These are phyloP conservation scores for Myotis pilosus DNA, from an alignment of 2,797 vertebrate genomes.

Conservation along the genomic window DNA sequence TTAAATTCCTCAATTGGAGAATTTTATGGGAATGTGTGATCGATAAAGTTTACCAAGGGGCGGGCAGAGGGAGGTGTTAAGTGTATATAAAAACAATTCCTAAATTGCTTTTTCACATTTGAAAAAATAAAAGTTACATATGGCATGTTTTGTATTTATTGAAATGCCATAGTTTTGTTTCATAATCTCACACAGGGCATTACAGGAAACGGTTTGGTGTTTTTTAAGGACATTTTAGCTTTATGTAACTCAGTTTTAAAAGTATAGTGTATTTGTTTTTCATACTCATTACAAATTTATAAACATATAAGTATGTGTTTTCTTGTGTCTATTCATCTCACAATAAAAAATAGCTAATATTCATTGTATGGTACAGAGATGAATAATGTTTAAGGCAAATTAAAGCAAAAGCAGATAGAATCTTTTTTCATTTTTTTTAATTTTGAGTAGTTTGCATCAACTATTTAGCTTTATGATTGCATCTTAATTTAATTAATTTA, in stretches of 20 bases:
- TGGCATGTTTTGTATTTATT: conserved; percentile 25
- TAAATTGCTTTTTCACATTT: conserved; percentile 35
- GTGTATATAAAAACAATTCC: conserved; percentile 23
- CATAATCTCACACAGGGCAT: background rate
- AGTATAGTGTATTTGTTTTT: background rate
- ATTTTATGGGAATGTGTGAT: background rate
- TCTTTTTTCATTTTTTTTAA: background rate
- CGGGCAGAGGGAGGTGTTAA: background rate
- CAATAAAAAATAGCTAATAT: background rate
- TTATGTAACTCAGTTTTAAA: background rate
- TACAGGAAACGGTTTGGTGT: background rate
- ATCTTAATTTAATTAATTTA: background rate
- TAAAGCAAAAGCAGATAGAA: background rate
- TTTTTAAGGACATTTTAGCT: background rate
- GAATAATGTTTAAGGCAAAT: background rate
- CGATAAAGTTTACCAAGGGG: background rate
- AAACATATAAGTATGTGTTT: rapidly evolving
- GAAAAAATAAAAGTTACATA: conserved; percentile 36
- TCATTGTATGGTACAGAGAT: rapidly evolving
- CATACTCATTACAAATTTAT: no score
- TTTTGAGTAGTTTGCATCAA: background rate
- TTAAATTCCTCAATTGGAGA: background rate
- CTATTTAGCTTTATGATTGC: background rate
- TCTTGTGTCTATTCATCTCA: background rate
- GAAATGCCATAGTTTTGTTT: background rate